Conservation (phyloP, 1,140 invertebrate species). For the Drosophila tristis region DNA sequence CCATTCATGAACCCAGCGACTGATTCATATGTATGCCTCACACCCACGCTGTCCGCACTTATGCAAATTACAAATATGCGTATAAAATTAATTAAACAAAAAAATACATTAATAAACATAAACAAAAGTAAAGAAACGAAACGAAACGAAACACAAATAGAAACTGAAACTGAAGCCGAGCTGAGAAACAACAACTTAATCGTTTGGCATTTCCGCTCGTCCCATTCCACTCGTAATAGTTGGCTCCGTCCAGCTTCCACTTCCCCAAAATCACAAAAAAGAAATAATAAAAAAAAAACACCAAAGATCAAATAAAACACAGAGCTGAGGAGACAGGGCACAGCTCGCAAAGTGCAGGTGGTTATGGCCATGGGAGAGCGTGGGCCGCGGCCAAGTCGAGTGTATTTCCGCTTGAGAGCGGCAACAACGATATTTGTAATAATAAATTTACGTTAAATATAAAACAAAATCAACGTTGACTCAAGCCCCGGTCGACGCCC, state of each 20-base stretch:
- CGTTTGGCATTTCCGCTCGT: slow-evolving; percentile 69
- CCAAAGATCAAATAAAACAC: slow-evolving; percentile 25
- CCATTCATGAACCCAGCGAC: slow-evolving; percentile 54
- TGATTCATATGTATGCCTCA: slow-evolving; percentile 52
- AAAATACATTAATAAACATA: slow-evolving; percentile 8
- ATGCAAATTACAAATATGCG: slow-evolving; percentile 61
- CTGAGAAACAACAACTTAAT: slow-evolving; percentile 73
- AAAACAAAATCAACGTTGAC: slow-evolving; percentile 76
- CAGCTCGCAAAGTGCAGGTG: slow-evolving; percentile 65
- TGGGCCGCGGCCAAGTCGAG: slow-evolving; percentile 67
- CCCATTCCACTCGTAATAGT: slow-evolving; percentile 60
- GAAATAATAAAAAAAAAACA: not conserved
- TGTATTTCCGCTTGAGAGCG: slow-evolving; percentile 80
- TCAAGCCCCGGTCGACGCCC: slow-evolving; percentile 30
- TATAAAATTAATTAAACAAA: slow-evolving; percentile 42
- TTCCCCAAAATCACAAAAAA: slow-evolving; percentile 34
- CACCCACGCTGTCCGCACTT: slow-evolving; percentile 54
- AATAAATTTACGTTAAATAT: slow-evolving; percentile 80
- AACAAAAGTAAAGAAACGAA: not conserved
- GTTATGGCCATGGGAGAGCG: slow-evolving; percentile 56
- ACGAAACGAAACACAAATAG: not conserved
- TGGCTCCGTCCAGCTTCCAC: slow-evolving; percentile 61
- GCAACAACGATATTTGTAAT: slow-evolving; percentile 82
- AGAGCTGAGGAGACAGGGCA: slow-evolving; percentile 37
- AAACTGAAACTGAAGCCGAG: slow-evolving; percentile 30